Evolutionary conservation across 1,140 invertebrate species (phyloP), one percentile per base, ranked within the genome.

Genomic region (Lordiphosa clarofinis): DNA sequence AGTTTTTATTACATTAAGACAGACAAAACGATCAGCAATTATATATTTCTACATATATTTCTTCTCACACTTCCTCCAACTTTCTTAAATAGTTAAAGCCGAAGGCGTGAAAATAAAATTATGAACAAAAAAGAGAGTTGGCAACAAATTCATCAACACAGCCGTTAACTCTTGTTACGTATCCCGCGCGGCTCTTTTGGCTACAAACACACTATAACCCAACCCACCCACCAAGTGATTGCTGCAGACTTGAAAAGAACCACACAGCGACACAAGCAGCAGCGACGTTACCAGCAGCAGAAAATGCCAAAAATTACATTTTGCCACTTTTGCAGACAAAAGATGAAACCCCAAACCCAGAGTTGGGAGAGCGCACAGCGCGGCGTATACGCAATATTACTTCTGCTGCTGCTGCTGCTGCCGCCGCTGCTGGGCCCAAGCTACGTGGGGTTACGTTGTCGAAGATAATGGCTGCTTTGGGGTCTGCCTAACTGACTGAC

Each of bases 221-320:
- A 50, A 15, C 24, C 28, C 28, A 31, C 28, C 28, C 28, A 31
- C 28, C 28, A 31, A 6, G 24, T 7, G 24, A 8, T 7, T 31
- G 28, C 28, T 31, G 61, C 53, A 10, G 13, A 24, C 21, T 15
- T 1, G 33, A n/a, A 52, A 53, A 11, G 36, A 44, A 56, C 21
- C 31, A 35, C 39, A 39, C 6, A 48, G 24, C 42, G 24, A 7
- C 24, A 28, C 5, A 7, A 28, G 24, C 24, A 21, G 4, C 4
- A 36, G 24, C 42, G 21, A 15, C 44, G 37, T 35, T 15, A 19
- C 19, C 42, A 62, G 75, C 62, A 60, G 55, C 67, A 61, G 60
- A 50, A 68, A 86, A 87, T 82, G 69, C 76, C 73, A 76, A 87
- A 87, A 78, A 87, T 87, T 87, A 82, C 82, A 87, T 82, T 87